A percentile compares a stretch with the other conserved stretches of the same genome.
These are phyloP conservation scores for Pedicia rivosa DNA, from an alignment of 2,888 invertebrate genomes.

Conservation along the genomic window DNA sequence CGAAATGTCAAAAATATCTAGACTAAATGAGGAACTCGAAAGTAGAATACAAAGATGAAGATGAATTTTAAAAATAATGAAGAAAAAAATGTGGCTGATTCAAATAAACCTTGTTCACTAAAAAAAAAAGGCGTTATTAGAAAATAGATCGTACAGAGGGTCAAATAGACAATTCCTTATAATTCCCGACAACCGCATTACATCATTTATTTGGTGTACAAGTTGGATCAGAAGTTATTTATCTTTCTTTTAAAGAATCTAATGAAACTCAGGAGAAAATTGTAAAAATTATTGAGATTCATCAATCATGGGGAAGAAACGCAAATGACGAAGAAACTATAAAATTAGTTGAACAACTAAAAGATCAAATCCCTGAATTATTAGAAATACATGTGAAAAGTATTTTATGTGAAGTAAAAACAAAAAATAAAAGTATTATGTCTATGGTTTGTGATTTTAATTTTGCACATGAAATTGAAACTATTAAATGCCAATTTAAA, in stretches of 20 bases:
- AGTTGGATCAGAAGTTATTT: constrained; percentile 39
- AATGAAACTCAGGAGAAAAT: constrained; percentile 33
- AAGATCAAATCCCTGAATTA: constrained; percentile 16
- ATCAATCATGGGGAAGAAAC: constrained; percentile 35
- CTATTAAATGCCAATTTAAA: constrained; percentile 43
- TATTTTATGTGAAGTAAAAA: not conserved
- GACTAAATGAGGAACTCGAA: constrained; percentile 30
- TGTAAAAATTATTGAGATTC: constrained; percentile 39
- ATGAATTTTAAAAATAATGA: constrained; percentile 9
- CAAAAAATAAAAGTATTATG: too few relatives aligned
- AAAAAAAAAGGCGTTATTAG: constrained; percentile 38
- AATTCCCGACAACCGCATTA: constrained; percentile 32
- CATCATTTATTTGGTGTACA: constrained; percentile 22
- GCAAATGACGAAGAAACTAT: constrained; percentile 17
- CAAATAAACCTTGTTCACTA: constrained; percentile 16
- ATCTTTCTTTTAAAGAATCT: constrained; percentile 34
- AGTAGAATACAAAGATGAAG: constrained; percentile 23
- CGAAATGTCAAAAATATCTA: not conserved
- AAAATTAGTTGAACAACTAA: constrained; percentile 15
- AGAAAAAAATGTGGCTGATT: constrained; percentile 3
- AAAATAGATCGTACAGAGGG: constrained; percentile 32
- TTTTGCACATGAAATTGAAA: constrained; percentile 48
- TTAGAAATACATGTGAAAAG: too few relatives aligned
- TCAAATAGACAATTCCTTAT: constrained; percentile 41
- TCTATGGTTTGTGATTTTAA: too few relatives aligned